Evolutionary conservation across 2,888 invertebrate genomes (phyloP).

Genomic region (Polyommatus iphigenia): DNA sequence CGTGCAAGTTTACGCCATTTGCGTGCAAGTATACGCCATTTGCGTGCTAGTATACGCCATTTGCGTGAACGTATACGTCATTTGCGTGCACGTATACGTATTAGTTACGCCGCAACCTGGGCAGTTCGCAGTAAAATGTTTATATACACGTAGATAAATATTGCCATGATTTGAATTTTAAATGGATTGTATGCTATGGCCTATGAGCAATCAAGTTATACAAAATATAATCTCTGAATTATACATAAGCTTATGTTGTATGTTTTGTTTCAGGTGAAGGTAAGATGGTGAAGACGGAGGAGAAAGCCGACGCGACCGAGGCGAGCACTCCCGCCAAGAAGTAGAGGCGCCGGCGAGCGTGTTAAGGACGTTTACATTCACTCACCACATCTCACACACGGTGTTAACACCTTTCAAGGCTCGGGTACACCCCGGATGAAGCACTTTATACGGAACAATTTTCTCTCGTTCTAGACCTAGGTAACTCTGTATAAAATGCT

Average conservation of each 20-base stretch:
- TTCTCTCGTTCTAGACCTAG: slow-evolving; percentile 21
- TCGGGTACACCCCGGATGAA: slow-evolving; percentile 14
- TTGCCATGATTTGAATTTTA: no score
- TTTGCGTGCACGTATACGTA: not conserved
- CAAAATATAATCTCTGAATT: not conserved
- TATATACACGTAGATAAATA: not conserved
- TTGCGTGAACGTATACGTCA: not conserved
- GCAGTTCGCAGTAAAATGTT: not conserved
- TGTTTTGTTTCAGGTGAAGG: slow-evolving; percentile 69
- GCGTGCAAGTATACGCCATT: no score
- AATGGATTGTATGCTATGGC: no score
- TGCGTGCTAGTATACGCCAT: not conserved
- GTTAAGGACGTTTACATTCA: slow-evolving; percentile 15
- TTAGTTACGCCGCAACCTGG: not conserved
- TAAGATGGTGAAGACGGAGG: slow-evolving; percentile 75
- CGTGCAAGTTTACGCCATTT: not conserved
- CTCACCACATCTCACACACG: slow-evolving; percentile 14
- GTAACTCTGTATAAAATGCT: slow-evolving; percentile 21
- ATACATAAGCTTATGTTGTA: not conserved
- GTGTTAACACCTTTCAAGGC: not conserved
- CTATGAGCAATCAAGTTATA: not conserved
- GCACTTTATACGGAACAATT: slow-evolving; percentile 36
- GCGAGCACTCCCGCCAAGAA: slow-evolving; percentile 54
- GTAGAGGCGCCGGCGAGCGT: slow-evolving; percentile 44
- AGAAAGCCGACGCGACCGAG: slow-evolving; percentile 69